A percentile compares a stretch with the other conserved stretches of the same genome.
These are phyloP conservation scores for Yoshiicerus persimilis DNA, from an alignment of 1,140 invertebrate species.

Conservation along the genomic window DNA sequence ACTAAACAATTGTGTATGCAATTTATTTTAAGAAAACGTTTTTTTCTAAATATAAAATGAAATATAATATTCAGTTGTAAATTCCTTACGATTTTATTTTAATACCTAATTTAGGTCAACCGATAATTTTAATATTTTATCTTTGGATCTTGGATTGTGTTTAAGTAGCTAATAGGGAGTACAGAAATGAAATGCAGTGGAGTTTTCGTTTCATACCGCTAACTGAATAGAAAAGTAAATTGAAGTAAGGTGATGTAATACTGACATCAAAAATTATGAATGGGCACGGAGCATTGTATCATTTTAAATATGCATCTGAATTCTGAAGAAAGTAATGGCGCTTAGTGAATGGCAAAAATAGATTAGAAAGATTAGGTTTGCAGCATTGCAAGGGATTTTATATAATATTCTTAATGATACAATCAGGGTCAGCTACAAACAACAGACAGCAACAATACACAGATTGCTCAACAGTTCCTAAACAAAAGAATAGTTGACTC, in stretches of 20 bases:
- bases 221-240: background rate
- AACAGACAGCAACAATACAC: background rate
- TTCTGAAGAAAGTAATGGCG: background rate
- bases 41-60: no score
- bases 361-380: background rate
- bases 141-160: no score
- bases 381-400: background rate
- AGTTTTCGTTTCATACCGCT: no score
- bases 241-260: background rate
- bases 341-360: background rate
- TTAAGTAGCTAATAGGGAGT: no score
- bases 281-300: background rate
- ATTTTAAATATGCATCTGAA: background rate
- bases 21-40: no score
- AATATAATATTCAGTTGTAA: no score
- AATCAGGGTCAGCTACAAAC: background rate
- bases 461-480: background rate
- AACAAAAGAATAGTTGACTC: background rate
- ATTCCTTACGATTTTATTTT: no score
- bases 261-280: no score
- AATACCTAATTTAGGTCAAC: no score
- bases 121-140: no score
- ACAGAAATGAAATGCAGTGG: no score
- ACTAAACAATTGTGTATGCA: no score
- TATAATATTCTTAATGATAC: background rate